A percentile compares a stretch with the other conserved stretches of the same genome.
Evolutionary conservation across 2,888 invertebrate genomes (phyloP).

Genomic region (Kryphioiulus occultus): DNA sequence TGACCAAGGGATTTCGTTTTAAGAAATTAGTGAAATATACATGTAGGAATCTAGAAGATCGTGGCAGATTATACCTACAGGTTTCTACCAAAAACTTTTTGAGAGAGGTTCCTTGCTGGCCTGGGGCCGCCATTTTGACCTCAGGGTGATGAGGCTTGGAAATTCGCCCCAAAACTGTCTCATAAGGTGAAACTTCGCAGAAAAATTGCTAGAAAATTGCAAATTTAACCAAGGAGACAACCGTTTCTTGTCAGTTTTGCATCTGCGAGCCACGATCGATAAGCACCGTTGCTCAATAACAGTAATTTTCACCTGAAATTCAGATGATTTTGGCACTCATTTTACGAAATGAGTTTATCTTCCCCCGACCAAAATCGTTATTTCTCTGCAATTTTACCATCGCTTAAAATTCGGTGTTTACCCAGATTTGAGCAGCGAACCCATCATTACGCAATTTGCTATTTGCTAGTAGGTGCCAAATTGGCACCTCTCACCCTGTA

Average conservation of each 20-base stretch:
- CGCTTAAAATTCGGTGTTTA: background rate
- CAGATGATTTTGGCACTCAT: background rate
- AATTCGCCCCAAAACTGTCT: background rate
- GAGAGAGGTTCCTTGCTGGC: no score
- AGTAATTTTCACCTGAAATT: slow-evolving; percentile 3
- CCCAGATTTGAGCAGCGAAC: background rate
- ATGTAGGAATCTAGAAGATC: no score
- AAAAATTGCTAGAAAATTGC: background rate
- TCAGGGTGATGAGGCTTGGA: no score
- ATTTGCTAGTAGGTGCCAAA: slow-evolving; percentile 7
- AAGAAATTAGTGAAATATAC: no score
- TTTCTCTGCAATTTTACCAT: background rate
- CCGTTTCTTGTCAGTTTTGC: background rate
- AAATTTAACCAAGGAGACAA: background rate
- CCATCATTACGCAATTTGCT: slow-evolving; percentile 25
- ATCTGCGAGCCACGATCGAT: background rate
- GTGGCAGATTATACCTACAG: no score
- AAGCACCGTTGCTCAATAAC: background rate
- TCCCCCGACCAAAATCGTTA: background rate
- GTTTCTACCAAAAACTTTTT: no score
- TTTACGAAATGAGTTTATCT: background rate
- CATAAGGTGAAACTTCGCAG: background rate
- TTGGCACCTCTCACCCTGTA: slow-evolving; percentile 12
- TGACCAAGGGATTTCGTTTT: no score
- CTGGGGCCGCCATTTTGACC: no score